Conservation (phyloP, 2,113 vertebrate genomes). For the Bothrops jararaca region DNA sequence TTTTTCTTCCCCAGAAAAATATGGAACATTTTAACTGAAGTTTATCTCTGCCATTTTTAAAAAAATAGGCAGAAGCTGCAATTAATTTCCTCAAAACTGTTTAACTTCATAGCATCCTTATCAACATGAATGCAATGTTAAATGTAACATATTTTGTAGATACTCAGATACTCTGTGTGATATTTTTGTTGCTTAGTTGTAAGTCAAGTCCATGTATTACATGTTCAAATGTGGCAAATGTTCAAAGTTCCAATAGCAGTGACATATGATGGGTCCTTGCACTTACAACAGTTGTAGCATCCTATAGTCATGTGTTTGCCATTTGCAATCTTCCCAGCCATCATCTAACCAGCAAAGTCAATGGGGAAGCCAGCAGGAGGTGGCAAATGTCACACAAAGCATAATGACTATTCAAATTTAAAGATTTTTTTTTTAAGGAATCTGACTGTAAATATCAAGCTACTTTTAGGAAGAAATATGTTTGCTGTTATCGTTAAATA, state of each 20-base stretch:
- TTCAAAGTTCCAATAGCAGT: not conserved
- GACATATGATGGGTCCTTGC: not conserved
- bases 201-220: conserved; percentile 7
- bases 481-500: not conserved
- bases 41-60: not conserved
- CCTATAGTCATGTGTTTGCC: not conserved
- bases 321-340: not conserved
- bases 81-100: not conserved
- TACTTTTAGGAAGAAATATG: not conserved
- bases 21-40: not conserved
- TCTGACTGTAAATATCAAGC: not conserved
- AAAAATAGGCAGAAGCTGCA: not conserved
- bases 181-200: not conserved
- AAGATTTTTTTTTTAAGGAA: not conserved
- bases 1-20: conserved; percentile 21
- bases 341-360: not conserved
- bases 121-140: not conserved
- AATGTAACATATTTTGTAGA: not conserved
- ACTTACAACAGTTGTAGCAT: not conserved
- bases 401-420: not conserved
- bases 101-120: conserved; percentile 4
- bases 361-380: not conserved
- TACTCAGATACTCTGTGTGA: not conserved
- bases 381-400: not conserved
- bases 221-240: not conserved